phyloP scores from a whole-genome alignment of 2,113 vertebrate genomes.

The Nibea coibor region DNA sequence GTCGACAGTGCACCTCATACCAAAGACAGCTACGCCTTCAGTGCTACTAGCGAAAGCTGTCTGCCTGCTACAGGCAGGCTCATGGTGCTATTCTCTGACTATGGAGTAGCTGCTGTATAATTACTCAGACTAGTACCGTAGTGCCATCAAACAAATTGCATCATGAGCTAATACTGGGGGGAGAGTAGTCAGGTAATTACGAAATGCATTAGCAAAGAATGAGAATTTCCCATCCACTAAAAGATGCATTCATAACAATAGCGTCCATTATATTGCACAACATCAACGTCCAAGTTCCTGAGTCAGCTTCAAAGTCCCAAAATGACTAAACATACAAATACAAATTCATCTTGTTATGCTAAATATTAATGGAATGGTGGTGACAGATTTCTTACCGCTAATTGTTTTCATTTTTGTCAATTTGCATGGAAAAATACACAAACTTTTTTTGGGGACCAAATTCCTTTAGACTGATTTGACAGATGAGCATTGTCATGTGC shows the following conservation, averaged over 20 bases:
- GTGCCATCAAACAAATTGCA: constrained; percentile 52
- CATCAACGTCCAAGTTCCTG: neutral
- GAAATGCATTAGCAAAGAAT: constrained; percentile 33
- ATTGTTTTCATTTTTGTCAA: neutral
- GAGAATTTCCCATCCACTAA: constrained; percentile 37
- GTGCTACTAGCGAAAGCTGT: constrained; percentile 50
- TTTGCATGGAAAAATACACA: neutral
- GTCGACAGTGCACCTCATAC: constrained; percentile 11
- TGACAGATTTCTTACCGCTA: neutral
- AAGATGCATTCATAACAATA: constrained; percentile 26
- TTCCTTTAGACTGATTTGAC: neutral
- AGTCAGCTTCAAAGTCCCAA: neutral
- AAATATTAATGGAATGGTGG: neutral
- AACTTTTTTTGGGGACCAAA: neutral
- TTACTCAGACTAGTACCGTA: constrained; percentile 46
- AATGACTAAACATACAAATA: neutral
- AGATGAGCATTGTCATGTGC: neutral
- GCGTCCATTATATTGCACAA: neutral
- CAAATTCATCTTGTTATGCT: constrained; percentile 3
- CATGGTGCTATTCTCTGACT: constrained; percentile 38
- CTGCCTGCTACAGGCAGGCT: constrained; percentile 33
- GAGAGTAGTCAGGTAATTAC: constrained; percentile 32
- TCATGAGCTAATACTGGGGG: constrained; percentile 14
- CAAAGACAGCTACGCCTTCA: constrained; percentile 46
- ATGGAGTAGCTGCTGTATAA: constrained; percentile 48